A percentile compares a stretch with the other conserved stretches of the same genome.
phyloP scores from a whole-genome alignment of 1,140 invertebrate genomes.

The Drosophila funebris region DNA sequence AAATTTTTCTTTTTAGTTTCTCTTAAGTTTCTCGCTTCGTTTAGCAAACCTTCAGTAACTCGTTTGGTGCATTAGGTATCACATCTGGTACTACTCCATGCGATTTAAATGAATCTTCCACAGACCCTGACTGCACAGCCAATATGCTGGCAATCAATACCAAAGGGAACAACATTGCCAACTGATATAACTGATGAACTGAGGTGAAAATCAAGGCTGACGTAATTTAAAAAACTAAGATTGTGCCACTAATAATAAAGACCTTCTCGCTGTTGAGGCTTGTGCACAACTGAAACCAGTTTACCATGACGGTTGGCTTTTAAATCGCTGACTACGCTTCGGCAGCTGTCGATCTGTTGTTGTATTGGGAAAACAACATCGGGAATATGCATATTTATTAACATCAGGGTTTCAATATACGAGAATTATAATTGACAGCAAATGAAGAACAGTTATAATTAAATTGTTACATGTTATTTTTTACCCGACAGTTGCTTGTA shows the following conservation, averaged over 20 bases:
- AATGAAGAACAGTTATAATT: not conserved
- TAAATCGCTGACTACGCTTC: slow-evolving; percentile 21
- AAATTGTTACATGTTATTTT: slow-evolving; percentile 87
- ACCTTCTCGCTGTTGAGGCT: slow-evolving; percentile 23
- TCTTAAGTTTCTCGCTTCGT: not conserved
- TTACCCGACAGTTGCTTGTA: slow-evolving; percentile 82
- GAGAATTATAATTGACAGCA: slow-evolving; percentile 7
- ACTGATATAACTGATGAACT: not conserved
- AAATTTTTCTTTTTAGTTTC: slow-evolving; percentile 21
- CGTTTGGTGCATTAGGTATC: slow-evolving; percentile 46
- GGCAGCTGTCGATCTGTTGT: slow-evolving; percentile 3
- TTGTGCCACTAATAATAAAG: not conserved
- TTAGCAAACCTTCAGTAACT: slow-evolving; percentile 62
- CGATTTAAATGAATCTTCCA: slow-evolving; percentile 43
- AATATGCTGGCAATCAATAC: slow-evolving; percentile 28
- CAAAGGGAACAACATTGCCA: slow-evolving; percentile 35
- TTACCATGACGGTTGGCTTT: slow-evolving; percentile 38
- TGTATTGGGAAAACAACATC: slow-evolving; percentile 18
- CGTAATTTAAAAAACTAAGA: slow-evolving; percentile 1
- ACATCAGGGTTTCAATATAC: not conserved
- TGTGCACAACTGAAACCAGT: slow-evolving; percentile 62
- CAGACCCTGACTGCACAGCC: slow-evolving; percentile 24
- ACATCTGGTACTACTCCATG: slow-evolving; percentile 71
- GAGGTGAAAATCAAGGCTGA: not conserved
- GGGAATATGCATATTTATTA: slow-evolving; percentile 20